Base-by-base conservation (phyloP, 2,888 invertebrate species). In the Drosophila maculinotata region DNA sequence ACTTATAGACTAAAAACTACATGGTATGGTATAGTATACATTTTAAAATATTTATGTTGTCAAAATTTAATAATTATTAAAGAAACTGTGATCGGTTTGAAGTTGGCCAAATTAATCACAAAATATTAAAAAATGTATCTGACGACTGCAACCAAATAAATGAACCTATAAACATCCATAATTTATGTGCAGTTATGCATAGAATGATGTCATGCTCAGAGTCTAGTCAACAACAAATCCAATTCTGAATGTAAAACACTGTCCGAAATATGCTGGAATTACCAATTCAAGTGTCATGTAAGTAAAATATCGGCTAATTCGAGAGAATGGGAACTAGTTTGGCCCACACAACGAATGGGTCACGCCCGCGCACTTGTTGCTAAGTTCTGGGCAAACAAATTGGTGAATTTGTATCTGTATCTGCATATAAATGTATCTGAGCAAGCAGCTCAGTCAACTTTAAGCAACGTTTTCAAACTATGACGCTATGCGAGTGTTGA, bases 401-500 rank as follows among this genome's bases (percentile, higher is more conserved):
- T 56, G 48, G 2, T 17, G 4, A 36, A 52, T 53, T 63, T 58
- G 59, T 70, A 49, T 17, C 45, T 62, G 33, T 36, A 49, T 25
- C 41, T 41, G 38, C 41, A 42, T 41, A 14, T 9, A 31, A 23
- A 17, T 56, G 41, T 39, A 39, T 38, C 26, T 56, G 26, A 25
- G 33, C 17, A 26, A 6, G 26, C 17, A 26, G 58, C 64, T 63
- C 49, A 39, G 28, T 60, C 28, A 42, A 30, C 53, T 58, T 64
- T 36, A 15, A 64, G 58, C 53, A 44, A 74, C 51, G 72, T 72
- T 76, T 85, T 62, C 67, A 47, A 67, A 65, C 79, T 74, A 85
- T 80, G 80, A 83, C 80, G 80, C 72, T 58, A 84, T 71, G 52
- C 49, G 30, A 60, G 42, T 83, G 78, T 77, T 79, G 80, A 82